Evolutionary conservation across 1,140 invertebrate species (phyloP).

Genomic region (Coptotermes formosanus): DNA sequence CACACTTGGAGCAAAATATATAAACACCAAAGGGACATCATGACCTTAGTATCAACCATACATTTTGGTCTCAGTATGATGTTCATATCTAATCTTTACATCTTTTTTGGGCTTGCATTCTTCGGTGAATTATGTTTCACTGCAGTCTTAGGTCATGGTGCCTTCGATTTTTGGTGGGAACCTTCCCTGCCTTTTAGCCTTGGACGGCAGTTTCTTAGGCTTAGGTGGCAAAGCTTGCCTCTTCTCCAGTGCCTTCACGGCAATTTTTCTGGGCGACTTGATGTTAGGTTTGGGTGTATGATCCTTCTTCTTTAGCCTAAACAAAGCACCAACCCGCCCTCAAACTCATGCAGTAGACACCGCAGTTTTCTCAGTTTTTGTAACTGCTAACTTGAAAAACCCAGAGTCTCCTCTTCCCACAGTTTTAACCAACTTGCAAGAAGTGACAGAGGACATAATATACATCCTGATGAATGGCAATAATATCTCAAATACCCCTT

Average conservation of each 20-base stretch:
- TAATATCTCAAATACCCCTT: slow-evolving; percentile 59
- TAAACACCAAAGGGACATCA: too few species aligned
- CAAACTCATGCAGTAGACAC: slow-evolving; percentile 37
- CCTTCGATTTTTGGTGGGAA: too few species aligned
- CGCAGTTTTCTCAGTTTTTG: slow-evolving; percentile 38
- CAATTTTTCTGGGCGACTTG: slow-evolving; percentile 40
- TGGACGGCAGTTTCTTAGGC: too few species aligned
- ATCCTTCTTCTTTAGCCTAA: slow-evolving; percentile 37
- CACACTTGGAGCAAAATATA: too few species aligned
- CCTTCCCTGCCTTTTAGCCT: too few species aligned
- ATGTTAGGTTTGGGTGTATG: slow-evolving; percentile 40
- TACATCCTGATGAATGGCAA: slow-evolving; percentile 55
- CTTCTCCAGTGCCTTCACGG: slow-evolving; percentile 36
- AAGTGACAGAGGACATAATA: slow-evolving; percentile 55
- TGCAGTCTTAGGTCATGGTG: too few species aligned
- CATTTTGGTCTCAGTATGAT: too few species aligned
- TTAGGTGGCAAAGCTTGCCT: slow-evolving; percentile 31
- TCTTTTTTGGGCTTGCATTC: too few species aligned
- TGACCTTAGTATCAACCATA: too few species aligned
- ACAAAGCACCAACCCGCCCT: not conserved
- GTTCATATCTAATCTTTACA: too few species aligned
- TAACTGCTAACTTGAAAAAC: slow-evolving; percentile 55
- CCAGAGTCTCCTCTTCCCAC: slow-evolving; percentile 62
- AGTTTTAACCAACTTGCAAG: slow-evolving; percentile 56
- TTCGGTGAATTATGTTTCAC: too few species aligned